Base-by-base conservation (phyloP, 2,797 vertebrate species). In the Rhodeus uyekii region DNA sequence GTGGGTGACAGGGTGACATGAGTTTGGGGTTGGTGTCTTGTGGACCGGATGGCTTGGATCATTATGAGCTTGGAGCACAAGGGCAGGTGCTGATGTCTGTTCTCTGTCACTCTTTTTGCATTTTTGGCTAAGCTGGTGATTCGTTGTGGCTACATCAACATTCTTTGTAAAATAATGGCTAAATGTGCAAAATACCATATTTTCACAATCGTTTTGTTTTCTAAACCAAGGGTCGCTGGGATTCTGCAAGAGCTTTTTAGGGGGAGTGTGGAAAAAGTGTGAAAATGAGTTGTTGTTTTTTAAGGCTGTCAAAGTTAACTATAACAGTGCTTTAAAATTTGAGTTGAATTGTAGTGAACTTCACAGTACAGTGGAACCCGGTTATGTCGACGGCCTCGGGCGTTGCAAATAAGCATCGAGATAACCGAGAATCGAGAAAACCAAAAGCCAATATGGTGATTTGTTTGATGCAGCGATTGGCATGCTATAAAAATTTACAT, bases 1-100 rank as follows among this genome's bases (percentile, higher is more conserved):
- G 69, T 64, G 82, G 79, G 87, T 89, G 84, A 83, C 83, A 87
- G 83, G 77, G 75, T 82, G 78, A 77, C 32, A 12, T 10, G 53
- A 38, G 50, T 60, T 19, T 29, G 29, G n/a, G 68, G 78, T 85
- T 78, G 50, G 38, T 64, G 80, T 86, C 84, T 72, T 63, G 83
- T 72, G 38, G 74, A 86, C 68, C 8, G 34, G 68, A 69, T 78
- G 74, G 18, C 39, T 53, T 65, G 44, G 61, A 69, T 72, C 65
- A 48, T 73, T 78, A 60, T 29, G 36, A 74, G 73, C 61, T 58
- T 74, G 63, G 69, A 76, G 64, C 42, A 69, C 53, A 83, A 68
- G 81, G 71, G 53, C 69, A 71, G 76, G 39, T 58, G 39, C 16
- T 34, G 53, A 58, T 78, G 53, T 46, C 39, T 50, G 71, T 71